Conservation (phyloP, 2,888 invertebrate genomes). For the Holacanthella duospinosa region DNA sequence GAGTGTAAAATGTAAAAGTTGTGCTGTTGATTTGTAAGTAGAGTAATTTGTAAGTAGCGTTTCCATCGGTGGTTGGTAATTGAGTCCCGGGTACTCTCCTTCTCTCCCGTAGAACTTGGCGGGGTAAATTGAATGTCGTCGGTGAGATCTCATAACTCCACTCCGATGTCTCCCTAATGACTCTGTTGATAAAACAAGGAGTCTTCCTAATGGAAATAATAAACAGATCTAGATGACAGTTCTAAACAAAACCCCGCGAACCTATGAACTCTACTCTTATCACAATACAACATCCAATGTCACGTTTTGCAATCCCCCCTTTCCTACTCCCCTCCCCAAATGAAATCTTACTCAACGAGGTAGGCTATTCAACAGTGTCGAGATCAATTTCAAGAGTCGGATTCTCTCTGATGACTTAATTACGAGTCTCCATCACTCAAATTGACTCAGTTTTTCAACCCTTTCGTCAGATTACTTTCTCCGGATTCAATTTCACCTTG, state of each 20-base stretch:
- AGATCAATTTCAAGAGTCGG: neutral
- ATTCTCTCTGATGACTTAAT: too few species aligned
- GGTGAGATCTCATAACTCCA: conserved; percentile 3
- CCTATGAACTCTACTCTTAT: neutral
- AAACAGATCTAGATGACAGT: neutral
- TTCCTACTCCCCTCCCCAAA: neutral
- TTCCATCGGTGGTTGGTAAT: neutral
- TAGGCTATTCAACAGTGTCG: too few species aligned
- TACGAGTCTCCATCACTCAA: too few species aligned
- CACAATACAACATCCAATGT: conserved; percentile 2
- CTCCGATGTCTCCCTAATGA: too few species aligned
- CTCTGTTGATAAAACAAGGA: conserved; percentile 6
- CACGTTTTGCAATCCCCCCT: neutral
- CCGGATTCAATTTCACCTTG: conserved; percentile 2
- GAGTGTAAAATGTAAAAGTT: too few species aligned
- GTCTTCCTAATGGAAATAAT: conserved; percentile 5
- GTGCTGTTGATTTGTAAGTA: too few species aligned
- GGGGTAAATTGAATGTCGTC: too few species aligned
- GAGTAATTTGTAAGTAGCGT: too few species aligned
- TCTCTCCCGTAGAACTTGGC: too few species aligned
- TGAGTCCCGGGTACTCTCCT: neutral
- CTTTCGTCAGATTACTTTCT: neutral
- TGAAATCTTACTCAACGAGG: too few species aligned
- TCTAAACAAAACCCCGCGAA: neutral
- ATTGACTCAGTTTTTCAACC: neutral